phyloP scores from a whole-genome alignment of 1,140 invertebrate species.

The Hylaeus volcanicus region DNA sequence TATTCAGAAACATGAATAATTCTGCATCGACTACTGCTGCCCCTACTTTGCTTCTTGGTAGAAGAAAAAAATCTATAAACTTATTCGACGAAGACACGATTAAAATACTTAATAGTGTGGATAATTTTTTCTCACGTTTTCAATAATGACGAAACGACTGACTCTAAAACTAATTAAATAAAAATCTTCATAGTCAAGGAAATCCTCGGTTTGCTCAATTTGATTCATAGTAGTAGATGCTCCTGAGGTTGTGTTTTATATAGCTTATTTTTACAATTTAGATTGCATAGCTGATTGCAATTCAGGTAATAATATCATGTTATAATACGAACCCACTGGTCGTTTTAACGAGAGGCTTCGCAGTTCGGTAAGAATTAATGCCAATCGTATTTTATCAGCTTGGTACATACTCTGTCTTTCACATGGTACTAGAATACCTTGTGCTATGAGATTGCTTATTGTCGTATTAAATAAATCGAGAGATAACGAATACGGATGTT shows the following conservation, averaged over 20 bases:
- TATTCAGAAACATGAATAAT: conserved; percentile 66
- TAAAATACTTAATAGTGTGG: conserved; percentile 64
- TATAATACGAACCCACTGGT: conserved; percentile 65
- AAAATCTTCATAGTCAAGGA: not conserved
- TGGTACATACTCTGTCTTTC: conserved; percentile 61
- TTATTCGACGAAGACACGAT: conserved; percentile 62
- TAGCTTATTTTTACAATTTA: conserved; percentile 69
- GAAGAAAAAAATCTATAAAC: conserved; percentile 67
- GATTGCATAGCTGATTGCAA: conserved; percentile 65
- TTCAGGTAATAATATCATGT: conserved; percentile 59
- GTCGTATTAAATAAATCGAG: conserved; percentile 75
- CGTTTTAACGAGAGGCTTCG: conserved; percentile 65
- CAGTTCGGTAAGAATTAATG: conserved; percentile 60
- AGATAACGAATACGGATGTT: conserved; percentile 75
- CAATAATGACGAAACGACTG: not conserved
- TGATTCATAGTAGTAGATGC: not conserved
- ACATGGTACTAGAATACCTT: conserved; percentile 59
- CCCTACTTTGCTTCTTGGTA: conserved; percentile 68
- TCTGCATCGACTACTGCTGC: conserved; percentile 12
- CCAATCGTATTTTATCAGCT: conserved; percentile 62
- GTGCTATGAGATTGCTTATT: conserved; percentile 67
- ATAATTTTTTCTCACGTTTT: conserved; percentile 52
- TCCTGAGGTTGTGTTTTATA: too few species aligned
- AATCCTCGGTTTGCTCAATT: not conserved
- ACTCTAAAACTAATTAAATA: not conserved